Conservation (phyloP, 2,797 vertebrate species). For the Rhabdomys pumilio region DNA sequence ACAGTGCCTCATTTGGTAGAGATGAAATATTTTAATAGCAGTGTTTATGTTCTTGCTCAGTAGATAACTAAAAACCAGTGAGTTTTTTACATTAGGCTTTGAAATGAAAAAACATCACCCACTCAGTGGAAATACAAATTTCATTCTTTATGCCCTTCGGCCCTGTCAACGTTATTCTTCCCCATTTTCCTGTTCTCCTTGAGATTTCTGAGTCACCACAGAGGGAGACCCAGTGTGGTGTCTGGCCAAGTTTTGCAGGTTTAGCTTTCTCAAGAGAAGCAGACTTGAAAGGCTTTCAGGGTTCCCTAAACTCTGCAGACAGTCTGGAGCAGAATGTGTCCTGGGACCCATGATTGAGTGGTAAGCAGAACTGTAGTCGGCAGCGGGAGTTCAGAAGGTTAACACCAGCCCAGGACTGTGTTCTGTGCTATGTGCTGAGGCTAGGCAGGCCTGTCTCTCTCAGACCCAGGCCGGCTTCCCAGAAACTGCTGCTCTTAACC, state of each 20-base stretch:
- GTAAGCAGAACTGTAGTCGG: constrained; percentile 64
- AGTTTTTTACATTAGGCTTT: constrained; percentile 60
- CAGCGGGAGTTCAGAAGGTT: constrained; percentile 72
- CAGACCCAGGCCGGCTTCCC: neutral
- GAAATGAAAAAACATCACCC: constrained; percentile 75
- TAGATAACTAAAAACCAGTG: constrained; percentile 70
- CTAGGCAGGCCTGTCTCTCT: neutral
- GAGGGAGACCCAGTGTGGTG: constrained; percentile 59
- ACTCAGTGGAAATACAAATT: constrained; percentile 73
- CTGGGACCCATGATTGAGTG: constrained; percentile 71
- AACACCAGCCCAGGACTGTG: constrained; percentile 59
- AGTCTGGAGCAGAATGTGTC: constrained; percentile 75
- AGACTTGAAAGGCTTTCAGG: constrained; percentile 81
- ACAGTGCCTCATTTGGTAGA: constrained; percentile 58
- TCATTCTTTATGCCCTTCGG: constrained; percentile 50
- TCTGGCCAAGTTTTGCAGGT: constrained; percentile 79
- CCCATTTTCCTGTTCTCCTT: constrained; percentile 62
- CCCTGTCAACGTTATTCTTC: constrained; percentile 1
- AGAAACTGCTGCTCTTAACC: neutral
- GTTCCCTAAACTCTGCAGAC: constrained; percentile 74
- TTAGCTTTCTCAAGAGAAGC: constrained; percentile 77
- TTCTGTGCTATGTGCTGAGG: constrained; percentile 55
- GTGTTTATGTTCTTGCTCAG: constrained; percentile 68
- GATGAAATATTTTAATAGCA: constrained; percentile 70
- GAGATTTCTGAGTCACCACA: constrained; percentile 77